Evolutionary conservation across 2,113 vertebrate species (phyloP).

Genomic region (Lepisosteus osseus): DNA sequence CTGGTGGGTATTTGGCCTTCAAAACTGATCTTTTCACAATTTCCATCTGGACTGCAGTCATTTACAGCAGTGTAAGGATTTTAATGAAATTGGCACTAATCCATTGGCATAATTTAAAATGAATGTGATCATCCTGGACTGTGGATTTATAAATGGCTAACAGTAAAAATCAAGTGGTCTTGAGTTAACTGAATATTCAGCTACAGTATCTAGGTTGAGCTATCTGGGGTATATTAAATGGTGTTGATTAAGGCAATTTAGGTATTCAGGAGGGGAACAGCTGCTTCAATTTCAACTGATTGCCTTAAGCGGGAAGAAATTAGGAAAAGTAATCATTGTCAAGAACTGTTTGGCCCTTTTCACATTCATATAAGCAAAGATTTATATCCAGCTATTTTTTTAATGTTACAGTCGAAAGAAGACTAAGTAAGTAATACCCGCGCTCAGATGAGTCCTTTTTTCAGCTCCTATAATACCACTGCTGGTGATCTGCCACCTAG

Average conservation of each 20-base stretch:
- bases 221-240: slow-evolving; percentile 51
- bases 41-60: slow-evolving; percentile 24
- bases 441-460: no score
- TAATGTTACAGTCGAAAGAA: no score
- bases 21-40: neutral
- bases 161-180: slow-evolving; percentile 14
- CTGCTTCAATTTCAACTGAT: slow-evolving; percentile 70
- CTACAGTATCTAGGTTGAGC: slow-evolving; percentile 8
- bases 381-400: slow-evolving; percentile 33
- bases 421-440: no score
- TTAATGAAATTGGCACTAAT: slow-evolving; percentile 45
- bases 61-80: slow-evolving; percentile 37
- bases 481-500: no score
- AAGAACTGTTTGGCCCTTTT: slow-evolving; percentile 57
- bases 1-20: neutral
- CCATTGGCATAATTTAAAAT: slow-evolving; percentile 52
- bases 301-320: slow-evolving; percentile 59
- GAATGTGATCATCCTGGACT: slow-evolving; percentile 64
- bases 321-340: slow-evolving; percentile 64
- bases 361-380: slow-evolving; percentile 26
- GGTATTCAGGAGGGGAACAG: slow-evolving; percentile 58
- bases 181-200: slow-evolving; percentile 17
- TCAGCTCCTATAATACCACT: no score
- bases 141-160: slow-evolving; percentile 37
- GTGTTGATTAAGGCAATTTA: slow-evolving; percentile 68